Evolutionary conservation across 2,888 invertebrate genomes (phyloP), one percentile per base, ranked within the genome.

Genomic region (Lasius platythorax): DNA sequence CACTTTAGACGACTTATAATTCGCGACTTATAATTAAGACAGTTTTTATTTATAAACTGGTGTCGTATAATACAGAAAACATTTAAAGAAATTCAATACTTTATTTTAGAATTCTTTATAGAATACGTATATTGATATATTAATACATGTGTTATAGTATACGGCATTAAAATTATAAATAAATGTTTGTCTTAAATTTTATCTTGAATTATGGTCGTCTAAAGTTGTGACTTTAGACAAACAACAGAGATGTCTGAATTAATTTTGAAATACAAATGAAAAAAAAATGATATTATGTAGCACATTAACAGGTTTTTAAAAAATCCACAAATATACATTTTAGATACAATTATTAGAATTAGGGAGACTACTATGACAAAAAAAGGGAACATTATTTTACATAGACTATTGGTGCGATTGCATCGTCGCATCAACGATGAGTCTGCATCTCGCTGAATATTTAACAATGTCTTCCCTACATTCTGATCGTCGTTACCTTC

Each of bases 401-500:
- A 37, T 56, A 9, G 2, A 12, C 15, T 50, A 78, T 23, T 56
- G n/a, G 5, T 70, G 28, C n/a, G 40, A 40, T 70, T 40, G 37
- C 50, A 37, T 76, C 18, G 23, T 18, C 28, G 4, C 37, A 40
- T 68, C 28, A n/a, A 68, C 12, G 46, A 66, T 67, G 28, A 30
- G 15, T 11, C 50, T 37, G 33, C 46, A 40, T 28, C 23, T 61
- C 43, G 11, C 30, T 74, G n/a, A 70, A 70, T 78, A 70, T 78
- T 53, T 56, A 78, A 78, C 53, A 78, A 56, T 28, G 37, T 56
- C 46, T 40, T 70, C 56, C 37, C 72, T 43, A 64, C 15, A 11
- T 64, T 78, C 40, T 66, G 75, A 75, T 78, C 72, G 53, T 78
- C 70, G 53, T 70, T 68, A 78, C n/a, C 37, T 70, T 78, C 68